Percentiles rank a stretch among this genome's conserved stretches.
Conservation (phyloP, 1,140 invertebrate genomes). For the Aphelenchoides fujianensis region DNA sequence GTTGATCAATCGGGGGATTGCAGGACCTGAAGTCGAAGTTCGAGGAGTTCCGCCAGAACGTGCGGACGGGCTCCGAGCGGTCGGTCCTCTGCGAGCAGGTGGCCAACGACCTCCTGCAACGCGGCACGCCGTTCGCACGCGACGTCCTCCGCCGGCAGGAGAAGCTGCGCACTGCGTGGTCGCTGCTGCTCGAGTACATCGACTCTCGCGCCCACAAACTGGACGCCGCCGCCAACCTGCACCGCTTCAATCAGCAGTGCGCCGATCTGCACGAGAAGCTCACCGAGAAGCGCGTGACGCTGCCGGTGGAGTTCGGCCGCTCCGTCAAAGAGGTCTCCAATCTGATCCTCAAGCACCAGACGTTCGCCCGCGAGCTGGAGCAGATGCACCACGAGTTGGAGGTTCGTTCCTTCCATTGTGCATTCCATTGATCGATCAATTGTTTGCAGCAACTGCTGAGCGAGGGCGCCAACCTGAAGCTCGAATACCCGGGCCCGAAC, state of each 20-base stretch:
- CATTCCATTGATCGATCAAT: slow-evolving; percentile 12
- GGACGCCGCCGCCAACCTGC: slow-evolving; percentile 87
- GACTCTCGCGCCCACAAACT: slow-evolving; percentile 79
- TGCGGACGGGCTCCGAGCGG: slow-evolving; percentile 83
- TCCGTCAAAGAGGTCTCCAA: slow-evolving; percentile 82
- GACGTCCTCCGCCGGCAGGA: slow-evolving; percentile 83
- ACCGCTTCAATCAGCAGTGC: slow-evolving; percentile 91
- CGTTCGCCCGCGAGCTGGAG: slow-evolving; percentile 88
- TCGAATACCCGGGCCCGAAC: slow-evolving; percentile 85
- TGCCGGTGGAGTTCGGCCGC: slow-evolving; percentile 79
- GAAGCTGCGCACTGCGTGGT: slow-evolving; percentile 82
- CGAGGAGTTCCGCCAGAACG: slow-evolving; percentile 85
- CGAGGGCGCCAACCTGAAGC: slow-evolving; percentile 80
- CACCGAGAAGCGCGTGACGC: slow-evolving; percentile 78
- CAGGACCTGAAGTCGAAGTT: slow-evolving; percentile 84
- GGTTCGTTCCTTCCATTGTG: slow-evolving; percentile 30
- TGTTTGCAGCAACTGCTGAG: slow-evolving; percentile 75
- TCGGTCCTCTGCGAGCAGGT: slow-evolving; percentile 87
- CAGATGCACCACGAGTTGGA: slow-evolving; percentile 87
- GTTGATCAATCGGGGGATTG: slow-evolving; percentile 32
- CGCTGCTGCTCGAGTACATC: slow-evolving; percentile 78
- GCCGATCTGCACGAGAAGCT: slow-evolving; percentile 85
- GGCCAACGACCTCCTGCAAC: slow-evolving; percentile 78
- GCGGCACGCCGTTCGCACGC: slow-evolving; percentile 73
- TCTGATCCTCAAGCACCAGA: slow-evolving; percentile 81